Evolutionary conservation across 2,888 invertebrate genomes (phyloP), one percentile per base, ranked within the genome.

Genomic region (Xanthia icteritia): DNA sequence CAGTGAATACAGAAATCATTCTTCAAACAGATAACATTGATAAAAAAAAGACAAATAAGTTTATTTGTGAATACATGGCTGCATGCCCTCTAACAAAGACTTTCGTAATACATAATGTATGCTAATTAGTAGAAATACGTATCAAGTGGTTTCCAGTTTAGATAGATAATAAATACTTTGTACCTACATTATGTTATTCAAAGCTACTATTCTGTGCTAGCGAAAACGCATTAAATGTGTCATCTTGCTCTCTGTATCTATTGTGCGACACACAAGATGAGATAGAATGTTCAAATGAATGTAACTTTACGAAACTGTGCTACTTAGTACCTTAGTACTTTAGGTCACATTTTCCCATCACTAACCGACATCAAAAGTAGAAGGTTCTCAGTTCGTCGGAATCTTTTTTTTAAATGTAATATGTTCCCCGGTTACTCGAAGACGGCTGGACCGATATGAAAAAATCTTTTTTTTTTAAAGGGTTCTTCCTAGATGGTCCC

Each of bases 11-110:
- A 73, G 82, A 74, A 84, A 90, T 89, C 89, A 81, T 80, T 87
- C 81, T 86, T 67, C 83, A 89, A 88, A 90, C 76, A 89, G 82
- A 84, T 88, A 82, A 79, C 73, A 23, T 36, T 63, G 82, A 86
- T 86, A 79, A 86, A 83, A 78, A 75, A 76, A 73, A 79, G 58
- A 77, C 58, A 20, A 60, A 64, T 60, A 42, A 15, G 74, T 73
- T 58, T 81, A 77, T 81, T 86, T 86, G 69, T 71, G 3, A 31
- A 79, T 39, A 69, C 42, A 36, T 58, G 56, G 15, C 64, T 58
- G 39, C 63, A 31, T 76, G 85, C 70, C 76, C 73, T 82, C 78
- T 71, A n/a, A 71, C 68, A 66, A 76, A 76, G 77, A 75, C 72
- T 84, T 70, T 68, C 2, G 23, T 74, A 56, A 79, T 27, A 58